Conservation (phyloP, 1,140 invertebrate species). For the Cotesia vestalis region DNA sequence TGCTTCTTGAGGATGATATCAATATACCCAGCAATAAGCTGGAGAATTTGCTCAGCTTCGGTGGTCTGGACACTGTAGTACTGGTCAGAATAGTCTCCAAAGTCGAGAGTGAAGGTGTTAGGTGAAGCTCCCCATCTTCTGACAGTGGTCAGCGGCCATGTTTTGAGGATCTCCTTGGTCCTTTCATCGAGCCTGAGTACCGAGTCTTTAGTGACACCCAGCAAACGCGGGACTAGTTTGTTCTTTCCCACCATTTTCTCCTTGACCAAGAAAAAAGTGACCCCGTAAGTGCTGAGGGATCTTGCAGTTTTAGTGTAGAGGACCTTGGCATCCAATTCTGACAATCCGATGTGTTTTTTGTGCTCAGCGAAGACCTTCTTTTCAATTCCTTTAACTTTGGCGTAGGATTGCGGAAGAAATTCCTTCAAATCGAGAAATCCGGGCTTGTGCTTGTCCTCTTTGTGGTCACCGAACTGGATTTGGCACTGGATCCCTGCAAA, state of each 20-base stretch:
- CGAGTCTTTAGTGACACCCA: slow-evolving; percentile 98
- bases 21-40: slow-evolving; percentile 98
- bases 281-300: slow-evolving; percentile 96
- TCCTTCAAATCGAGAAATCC: slow-evolving; percentile 97
- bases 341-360: slow-evolving; percentile 80
- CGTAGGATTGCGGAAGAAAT: slow-evolving; percentile 95
- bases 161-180: slow-evolving; percentile 95
- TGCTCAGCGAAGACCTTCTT: slow-evolving; percentile 97
- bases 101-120: slow-evolving; percentile 99
- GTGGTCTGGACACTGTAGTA: slow-evolving; percentile 99
- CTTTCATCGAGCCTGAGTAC: slow-evolving; percentile 96
- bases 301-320: slow-evolving; percentile 95
- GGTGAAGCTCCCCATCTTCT: slow-evolving; percentile 97
- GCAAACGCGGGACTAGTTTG: slow-evolving; percentile 93
- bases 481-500: slow-evolving; percentile 98
- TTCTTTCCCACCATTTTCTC: slow-evolving; percentile 98
- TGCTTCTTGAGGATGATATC: slow-evolving; percentile 98
- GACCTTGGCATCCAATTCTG: slow-evolving; percentile 95
- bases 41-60: slow-evolving; percentile 98
- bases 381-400: slow-evolving; percentile 95
- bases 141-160: slow-evolving; percentile 97
- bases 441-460: slow-evolving; percentile 91
- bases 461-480: slow-evolving; percentile 97
- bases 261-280: slow-evolving; percentile 99
- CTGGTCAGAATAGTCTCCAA: slow-evolving; percentile 98